Base-by-base conservation (phyloP, 53 echinoderm and acorn worm genomes). In the Apostichopus leukothele region DNA sequence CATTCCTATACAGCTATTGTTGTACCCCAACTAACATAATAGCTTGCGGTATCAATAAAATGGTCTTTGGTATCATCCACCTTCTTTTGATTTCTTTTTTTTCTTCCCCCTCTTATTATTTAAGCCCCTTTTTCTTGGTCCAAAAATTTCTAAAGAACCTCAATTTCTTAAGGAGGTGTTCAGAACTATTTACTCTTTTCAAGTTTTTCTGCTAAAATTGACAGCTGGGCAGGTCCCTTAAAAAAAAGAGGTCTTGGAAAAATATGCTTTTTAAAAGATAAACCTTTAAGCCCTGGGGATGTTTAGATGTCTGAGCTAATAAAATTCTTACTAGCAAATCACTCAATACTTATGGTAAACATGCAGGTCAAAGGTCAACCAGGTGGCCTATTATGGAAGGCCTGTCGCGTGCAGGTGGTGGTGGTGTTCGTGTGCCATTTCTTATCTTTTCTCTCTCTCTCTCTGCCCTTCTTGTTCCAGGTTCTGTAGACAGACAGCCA, bases 361-460 rank as follows among this genome's bases (percentile, higher is more conserved):
- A 81, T 59, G 8, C 6, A 52, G 81, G 81, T 81, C 81, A 81
- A n/a, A 81, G 81, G 81, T 81, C 81, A 54, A 21, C 19, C 54
- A 20, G 55, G 54, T 81, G 81, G 81, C 81, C 53, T 51, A 52
- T 79, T 50, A 53, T 79, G 53, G 79, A 4, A 55, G 6, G 54
- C 18, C 59, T 54, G 81, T 81, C 81, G 81, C 81, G 81, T 81
- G 81, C 81, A 81, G 81, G 81, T 81, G 81, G 81, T 54, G 59
- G 55, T n/a, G 9, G 71, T 63, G 12, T 50, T 54, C 81, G 81
- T 81, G 81, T 81, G 81, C 21, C 81, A 22, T 55, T 54, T 55
- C 55, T 81, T 5, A 6, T 19, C 6, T 71, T 71, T 71, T 68
- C 14, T 68, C 19, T 68, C 5, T 68, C 14, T n/a, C 14, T n/a